Percentiles rank a stretch among this genome's conserved stretches.
phyloP scores from a whole-genome alignment of 2,888 invertebrate genomes.

The Arge pagana region DNA sequence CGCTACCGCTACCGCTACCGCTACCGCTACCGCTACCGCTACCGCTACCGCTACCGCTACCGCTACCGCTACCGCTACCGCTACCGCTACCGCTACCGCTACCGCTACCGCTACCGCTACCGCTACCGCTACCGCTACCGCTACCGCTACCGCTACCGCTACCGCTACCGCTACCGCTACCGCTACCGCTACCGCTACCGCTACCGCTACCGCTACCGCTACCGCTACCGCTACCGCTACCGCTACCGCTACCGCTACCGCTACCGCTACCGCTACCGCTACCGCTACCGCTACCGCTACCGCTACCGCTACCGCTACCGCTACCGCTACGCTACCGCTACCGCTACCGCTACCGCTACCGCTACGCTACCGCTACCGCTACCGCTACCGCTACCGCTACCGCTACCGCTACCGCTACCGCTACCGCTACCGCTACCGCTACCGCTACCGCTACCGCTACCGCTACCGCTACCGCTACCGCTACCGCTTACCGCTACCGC shows the following conservation, averaged over 20 bases:
- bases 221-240: slow-evolving; percentile 46
- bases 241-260: slow-evolving; percentile 48
- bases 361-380: too few relatives aligned
- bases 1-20: slow-evolving; percentile 7
- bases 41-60: too few relatives aligned
- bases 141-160: slow-evolving; percentile 51
- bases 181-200: slow-evolving; percentile 47
- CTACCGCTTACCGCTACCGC: not conserved
- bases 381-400: not conserved
- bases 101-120: slow-evolving; percentile 50
- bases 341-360: too few relatives aligned
- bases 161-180: slow-evolving; percentile 56
- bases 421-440: not conserved
- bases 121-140: slow-evolving; percentile 49
- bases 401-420: not conserved
- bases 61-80: too few relatives aligned
- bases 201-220: slow-evolving; percentile 44
- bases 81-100: slow-evolving; percentile 49
- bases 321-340: too few relatives aligned
- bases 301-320: slow-evolving; percentile 40
- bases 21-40: too few relatives aligned
- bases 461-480: not conserved
- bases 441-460: not conserved
- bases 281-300: slow-evolving; percentile 35
- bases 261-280: slow-evolving; percentile 44